Conservation (phyloP, 2,113 vertebrate species). For the Dromaius novaehollandiae region DNA sequence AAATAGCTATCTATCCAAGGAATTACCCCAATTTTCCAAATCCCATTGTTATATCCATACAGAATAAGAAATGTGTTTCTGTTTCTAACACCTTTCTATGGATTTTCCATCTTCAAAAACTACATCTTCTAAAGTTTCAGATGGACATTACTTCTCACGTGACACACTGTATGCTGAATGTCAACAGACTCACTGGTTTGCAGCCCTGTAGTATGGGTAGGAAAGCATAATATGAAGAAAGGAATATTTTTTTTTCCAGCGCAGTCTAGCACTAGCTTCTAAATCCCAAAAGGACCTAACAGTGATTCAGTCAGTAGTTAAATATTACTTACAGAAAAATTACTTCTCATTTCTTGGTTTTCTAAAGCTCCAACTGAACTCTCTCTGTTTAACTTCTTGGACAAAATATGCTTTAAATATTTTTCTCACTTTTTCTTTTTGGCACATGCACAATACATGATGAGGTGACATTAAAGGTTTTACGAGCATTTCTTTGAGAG, state of each 20-base stretch:
- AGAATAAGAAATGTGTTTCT: background rate
- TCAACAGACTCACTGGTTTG: background rate
- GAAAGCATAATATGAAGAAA: background rate
- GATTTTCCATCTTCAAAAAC: background rate
- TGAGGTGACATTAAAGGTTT: conserved; percentile 5
- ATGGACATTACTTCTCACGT: background rate
- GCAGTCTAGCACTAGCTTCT: background rate
- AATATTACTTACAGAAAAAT: background rate
- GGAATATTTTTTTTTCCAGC: background rate
- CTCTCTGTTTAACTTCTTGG: background rate
- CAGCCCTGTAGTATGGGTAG: background rate
- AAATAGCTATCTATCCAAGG: background rate
- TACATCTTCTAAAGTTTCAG: background rate
- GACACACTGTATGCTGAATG: background rate
- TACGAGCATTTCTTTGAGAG: background rate
- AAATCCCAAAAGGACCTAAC: background rate
- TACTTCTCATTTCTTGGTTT: background rate
- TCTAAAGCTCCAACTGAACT: background rate
- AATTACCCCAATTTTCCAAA: background rate
- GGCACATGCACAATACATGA: background rate
- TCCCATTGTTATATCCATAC: background rate
- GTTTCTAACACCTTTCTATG: background rate
- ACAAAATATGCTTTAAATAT: background rate
- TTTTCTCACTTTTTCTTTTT: background rate
- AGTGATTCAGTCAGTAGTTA: background rate